Evolutionary conservation across 2,113 vertebrate species (phyloP).

Genomic region (Agapornis roseicollis): DNA sequence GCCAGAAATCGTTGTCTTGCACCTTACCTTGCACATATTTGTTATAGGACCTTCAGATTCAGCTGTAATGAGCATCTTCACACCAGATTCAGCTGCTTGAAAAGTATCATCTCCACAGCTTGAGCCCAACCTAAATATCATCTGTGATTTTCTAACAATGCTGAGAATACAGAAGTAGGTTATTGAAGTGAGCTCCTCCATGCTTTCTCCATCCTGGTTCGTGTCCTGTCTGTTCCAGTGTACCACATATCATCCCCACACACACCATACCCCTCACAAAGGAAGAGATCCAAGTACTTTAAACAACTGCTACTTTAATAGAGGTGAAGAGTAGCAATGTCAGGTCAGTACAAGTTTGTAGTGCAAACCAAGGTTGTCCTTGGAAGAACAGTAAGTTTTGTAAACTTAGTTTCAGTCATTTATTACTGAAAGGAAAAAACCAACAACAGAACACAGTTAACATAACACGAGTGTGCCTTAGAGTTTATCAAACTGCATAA

Average conservation of each 20-base stretch:
- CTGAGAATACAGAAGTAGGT: background rate
- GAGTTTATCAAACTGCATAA: too few species aligned
- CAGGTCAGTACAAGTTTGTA: background rate
- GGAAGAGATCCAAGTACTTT: background rate
- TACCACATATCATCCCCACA: background rate
- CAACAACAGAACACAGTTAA: too few species aligned
- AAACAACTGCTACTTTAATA: conserved; percentile 13
- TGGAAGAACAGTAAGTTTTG: conserved; percentile 1
- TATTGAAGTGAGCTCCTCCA: background rate
- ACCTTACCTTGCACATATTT: accelerated
- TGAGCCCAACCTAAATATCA: accelerated
- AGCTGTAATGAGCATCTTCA: background rate
- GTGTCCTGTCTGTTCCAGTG: background rate
- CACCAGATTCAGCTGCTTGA: background rate
- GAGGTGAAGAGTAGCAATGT: background rate
- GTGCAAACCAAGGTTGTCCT: background rate
- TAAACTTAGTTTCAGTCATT: conserved; percentile 10
- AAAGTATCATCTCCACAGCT: background rate
- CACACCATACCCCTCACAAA: background rate
- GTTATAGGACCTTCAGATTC: background rate
- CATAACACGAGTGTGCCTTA: too few species aligned
- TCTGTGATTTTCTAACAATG: background rate
- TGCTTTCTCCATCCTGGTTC: background rate
- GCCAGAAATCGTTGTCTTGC: background rate
- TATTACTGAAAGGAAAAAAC: too few species aligned